phyloP scores from a whole-genome alignment of 1,140 invertebrate species.

The Bombus waltoni region DNA sequence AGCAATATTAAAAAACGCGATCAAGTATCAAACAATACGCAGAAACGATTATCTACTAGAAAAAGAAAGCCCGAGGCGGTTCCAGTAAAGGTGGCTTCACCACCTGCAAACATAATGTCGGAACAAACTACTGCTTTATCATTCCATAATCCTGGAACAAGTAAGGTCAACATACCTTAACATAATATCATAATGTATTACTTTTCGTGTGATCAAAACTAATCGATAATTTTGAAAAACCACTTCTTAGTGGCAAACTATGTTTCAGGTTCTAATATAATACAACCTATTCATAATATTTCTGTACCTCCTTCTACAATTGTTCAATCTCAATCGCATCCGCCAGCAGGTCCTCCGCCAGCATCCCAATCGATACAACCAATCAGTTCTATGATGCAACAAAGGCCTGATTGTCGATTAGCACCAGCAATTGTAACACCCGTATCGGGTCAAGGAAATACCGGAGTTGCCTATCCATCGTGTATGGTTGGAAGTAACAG shows the following conservation, averaged over 20 bases:
- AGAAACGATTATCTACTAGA: conserved; percentile 31
- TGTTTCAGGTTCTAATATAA: conserved; percentile 69
- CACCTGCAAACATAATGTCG: conserved; percentile 62
- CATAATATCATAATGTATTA: neutral
- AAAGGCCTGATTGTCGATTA: conserved; percentile 77
- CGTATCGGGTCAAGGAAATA: conserved; percentile 68
- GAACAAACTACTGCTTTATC: conserved; percentile 62
- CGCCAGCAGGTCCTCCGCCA: conserved; percentile 43
- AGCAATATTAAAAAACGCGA: conserved; percentile 62
- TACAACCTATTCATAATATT: conserved; percentile 73
- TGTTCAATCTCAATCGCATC: conserved; percentile 59
- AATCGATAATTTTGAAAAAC: conserved; percentile 44
- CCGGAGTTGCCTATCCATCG: conserved; percentile 73
- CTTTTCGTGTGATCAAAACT: neutral
- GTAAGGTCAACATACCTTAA: conserved; percentile 45
- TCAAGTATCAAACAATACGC: conserved; percentile 30
- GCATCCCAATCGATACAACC: conserved; percentile 68
- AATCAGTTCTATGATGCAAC: conserved; percentile 75
- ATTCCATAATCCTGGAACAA: conserved; percentile 68
- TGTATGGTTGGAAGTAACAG: conserved; percentile 76
- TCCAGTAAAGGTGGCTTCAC: conserved; percentile 53
- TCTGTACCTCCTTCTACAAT: conserved; percentile 55
- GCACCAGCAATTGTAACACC: conserved; percentile 67
- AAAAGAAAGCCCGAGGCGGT: conserved; percentile 63
- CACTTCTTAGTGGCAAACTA: conserved; percentile 69